These are phyloP conservation scores for Trilocha varians DNA, from an alignment of 2,888 invertebrate genomes.

Conservation along the genomic window DNA sequence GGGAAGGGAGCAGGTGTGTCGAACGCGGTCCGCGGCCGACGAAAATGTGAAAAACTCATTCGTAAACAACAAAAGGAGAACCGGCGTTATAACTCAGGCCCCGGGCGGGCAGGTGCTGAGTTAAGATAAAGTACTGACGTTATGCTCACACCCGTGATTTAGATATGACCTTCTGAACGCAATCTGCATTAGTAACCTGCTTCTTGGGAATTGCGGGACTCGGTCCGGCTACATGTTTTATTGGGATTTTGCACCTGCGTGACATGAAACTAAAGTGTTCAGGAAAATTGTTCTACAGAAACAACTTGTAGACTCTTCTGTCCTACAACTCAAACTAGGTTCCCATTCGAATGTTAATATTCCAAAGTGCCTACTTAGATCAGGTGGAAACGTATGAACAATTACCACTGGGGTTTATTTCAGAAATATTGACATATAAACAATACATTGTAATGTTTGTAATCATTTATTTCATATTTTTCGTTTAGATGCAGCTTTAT, in stretches of 20 bases:
- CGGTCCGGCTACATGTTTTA: constrained; percentile 24
- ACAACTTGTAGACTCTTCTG: too few relatives aligned
- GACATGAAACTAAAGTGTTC: constrained; percentile 21
- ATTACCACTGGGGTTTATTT: too few relatives aligned
- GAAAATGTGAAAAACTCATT: constrained; percentile 64
- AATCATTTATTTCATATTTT: too few relatives aligned
- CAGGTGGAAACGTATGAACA: too few relatives aligned
- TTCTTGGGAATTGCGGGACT: constrained; percentile 19
- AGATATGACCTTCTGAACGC: constrained; percentile 64
- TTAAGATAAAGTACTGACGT: constrained; percentile 63
- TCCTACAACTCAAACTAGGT: too few relatives aligned
- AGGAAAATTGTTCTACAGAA: constrained; percentile 10
- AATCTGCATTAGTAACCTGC: constrained; percentile 59
- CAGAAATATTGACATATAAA: too few relatives aligned
- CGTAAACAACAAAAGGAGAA: constrained; percentile 62
- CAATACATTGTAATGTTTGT: too few relatives aligned
- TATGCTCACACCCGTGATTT: constrained; percentile 61
- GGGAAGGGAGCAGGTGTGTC: constrained; percentile 56
- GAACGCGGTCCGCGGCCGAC: constrained; percentile 44
- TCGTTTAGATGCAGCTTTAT: too few relatives aligned
- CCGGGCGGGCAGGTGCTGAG: constrained; percentile 52
- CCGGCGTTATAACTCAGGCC: constrained; percentile 47
- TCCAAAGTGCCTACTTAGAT: too few relatives aligned
- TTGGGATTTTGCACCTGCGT: constrained; percentile 38
- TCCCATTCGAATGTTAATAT: too few relatives aligned